These are phyloP conservation scores for Sceloporus tristichus DNA, from an alignment of 2,113 vertebrate genomes.

Conservation along the genomic window DNA sequence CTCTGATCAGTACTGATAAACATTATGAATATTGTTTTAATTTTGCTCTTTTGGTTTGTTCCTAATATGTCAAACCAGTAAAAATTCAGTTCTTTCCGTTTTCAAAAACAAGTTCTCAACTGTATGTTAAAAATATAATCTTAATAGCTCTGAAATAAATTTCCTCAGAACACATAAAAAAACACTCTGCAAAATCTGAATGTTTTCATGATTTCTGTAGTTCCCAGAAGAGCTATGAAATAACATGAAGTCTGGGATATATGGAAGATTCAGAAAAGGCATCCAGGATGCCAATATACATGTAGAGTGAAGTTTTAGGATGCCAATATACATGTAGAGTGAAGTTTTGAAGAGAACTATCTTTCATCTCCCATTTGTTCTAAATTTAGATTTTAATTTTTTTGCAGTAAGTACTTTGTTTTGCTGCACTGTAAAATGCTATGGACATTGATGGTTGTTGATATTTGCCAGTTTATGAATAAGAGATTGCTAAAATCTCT, in stretches of 20 bases:
- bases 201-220: neutral
- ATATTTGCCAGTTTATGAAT: too few species aligned
- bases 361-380: neutral
- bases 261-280: too few species aligned
- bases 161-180: neutral
- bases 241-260: neutral
- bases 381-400: neutral
- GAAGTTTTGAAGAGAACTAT: too few species aligned
- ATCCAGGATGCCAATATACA: too few species aligned
- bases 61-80: neutral
- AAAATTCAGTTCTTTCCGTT: constrained; percentile 3
- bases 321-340: too few species aligned
- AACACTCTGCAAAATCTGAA: neutral
- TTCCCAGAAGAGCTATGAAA: neutral
- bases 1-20: neutral
- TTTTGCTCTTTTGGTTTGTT: constrained; percentile 23
- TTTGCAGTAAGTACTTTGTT: neutral
- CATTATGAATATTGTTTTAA: constrained; percentile 29
- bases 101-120: constrained; percentile 12
- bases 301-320: too few species aligned
- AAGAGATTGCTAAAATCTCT: too few species aligned
- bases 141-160: neutral
- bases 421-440: neutral
- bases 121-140: constrained; percentile 2
- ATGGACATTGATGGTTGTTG: neutral